A percentile compares a stretch with the other conserved stretches of the same genome.
Evolutionary conservation across 2,113 vertebrate species (phyloP).

Genomic region (Paradoxurus hermaphroditus): DNA sequence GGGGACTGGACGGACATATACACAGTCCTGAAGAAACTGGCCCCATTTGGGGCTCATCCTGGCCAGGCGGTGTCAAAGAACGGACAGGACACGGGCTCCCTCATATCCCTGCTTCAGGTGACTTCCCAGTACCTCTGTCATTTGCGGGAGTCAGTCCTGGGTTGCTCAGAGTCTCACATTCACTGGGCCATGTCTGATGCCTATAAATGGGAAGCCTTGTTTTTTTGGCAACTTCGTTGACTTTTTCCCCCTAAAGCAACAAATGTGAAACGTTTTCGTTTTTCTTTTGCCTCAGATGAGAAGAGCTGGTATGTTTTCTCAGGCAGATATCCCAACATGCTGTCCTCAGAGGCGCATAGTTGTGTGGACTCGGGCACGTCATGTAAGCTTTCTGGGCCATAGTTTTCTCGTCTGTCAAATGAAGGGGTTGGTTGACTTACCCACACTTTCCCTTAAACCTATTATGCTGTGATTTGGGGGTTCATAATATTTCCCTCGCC

Average conservation of each 20-base stretch:
- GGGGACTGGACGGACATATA: too few relatives aligned
- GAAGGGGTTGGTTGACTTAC: background rate
- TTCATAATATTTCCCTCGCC: background rate
- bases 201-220: background rate
- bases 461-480: background rate
- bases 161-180: background rate
- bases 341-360: background rate
- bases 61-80: background rate
- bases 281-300: background rate
- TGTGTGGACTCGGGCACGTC: background rate
- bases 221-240: background rate
- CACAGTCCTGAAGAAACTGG: background rate
- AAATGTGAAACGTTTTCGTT: background rate
- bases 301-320: slow-evolving; percentile 21
- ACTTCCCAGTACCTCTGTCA: background rate
- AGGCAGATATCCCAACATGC: background rate
- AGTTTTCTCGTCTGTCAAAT: background rate
- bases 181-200: background rate
- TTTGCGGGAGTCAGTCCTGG: background rate
- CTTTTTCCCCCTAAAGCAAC: background rate
- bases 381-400: background rate
- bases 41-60: background rate
- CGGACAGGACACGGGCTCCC: background rate
- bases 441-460: background rate
- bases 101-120: background rate